Base-by-base conservation (phyloP, 64 coral and sea anemone genomes). In the Pachyseris speciosa region DNA sequence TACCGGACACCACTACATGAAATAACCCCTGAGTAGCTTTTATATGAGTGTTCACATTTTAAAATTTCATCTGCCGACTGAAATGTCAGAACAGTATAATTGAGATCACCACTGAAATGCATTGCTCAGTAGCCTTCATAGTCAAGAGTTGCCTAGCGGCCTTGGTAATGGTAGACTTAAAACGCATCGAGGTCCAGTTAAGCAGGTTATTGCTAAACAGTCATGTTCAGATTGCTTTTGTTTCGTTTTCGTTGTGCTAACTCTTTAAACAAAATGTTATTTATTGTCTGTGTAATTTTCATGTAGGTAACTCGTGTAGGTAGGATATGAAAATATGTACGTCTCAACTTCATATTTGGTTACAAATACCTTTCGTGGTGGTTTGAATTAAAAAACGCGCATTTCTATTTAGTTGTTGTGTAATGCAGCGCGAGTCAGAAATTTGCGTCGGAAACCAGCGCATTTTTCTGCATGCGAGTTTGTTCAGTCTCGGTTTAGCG, bases 371-470 rank as follows among this genome's bases (percentile, higher is more conserved):
- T 42, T 27, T 40, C 34, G 33, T 60, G 77, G 30, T 61, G 22
- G 51, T 81, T 63, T 22, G 36, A 61, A 74, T 74, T 40, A 81
- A 48, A 81, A 81, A 61, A 57, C 22, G 53, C 52, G 20, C n/a
- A 81, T 81, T 81, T 81, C 77, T 38, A 50, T 57, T 20, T 13
- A 79, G 43, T 11, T 45, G 20, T 55, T 61, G 58, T 61, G 4
- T 7, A 8, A 61, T 7, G 58, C 17, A 5, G 22, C 8, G 58
- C 24, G 5, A 25, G 58, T 61, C 22, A 24, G 4, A 61, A 61
- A n/a, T n/a, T n/a, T n/a, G n/a, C n/a, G n/a, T n/a, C n/a, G n/a
- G n/a, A n/a, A n/a, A n/a, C n/a, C n/a, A n/a, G n/a, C n/a, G n/a
- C n/a, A n/a, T n/a, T n/a, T n/a, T n/a, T n/a, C n/a, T n/a, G n/a